These are phyloP conservation scores for Guaruba guarouba DNA, from an alignment of 2,113 vertebrate genomes.

Conservation along the genomic window DNA sequence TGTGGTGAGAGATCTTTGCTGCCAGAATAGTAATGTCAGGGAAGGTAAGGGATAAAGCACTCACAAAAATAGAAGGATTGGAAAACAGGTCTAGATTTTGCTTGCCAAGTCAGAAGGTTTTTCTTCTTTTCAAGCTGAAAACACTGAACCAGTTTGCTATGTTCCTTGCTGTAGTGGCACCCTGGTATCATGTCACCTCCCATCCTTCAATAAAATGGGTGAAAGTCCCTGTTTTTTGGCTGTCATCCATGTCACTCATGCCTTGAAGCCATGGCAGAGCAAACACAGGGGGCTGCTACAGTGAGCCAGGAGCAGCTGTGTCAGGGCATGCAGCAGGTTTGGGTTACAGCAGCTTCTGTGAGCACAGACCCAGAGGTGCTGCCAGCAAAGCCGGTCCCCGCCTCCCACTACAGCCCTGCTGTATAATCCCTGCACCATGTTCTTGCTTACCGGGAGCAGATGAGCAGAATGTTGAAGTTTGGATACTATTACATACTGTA, in stretches of 20 bases:
- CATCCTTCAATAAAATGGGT: background rate
- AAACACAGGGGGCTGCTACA: background rate
- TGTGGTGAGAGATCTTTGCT: background rate
- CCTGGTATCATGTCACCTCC: rapidly evolving
- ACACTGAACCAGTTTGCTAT: background rate
- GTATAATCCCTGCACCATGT: background rate
- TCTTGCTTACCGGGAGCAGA: background rate
- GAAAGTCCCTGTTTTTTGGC: background rate
- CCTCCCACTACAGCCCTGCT: background rate
- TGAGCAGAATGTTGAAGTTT: background rate
- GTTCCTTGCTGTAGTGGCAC: background rate
- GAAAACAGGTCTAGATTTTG: rapidly evolving
- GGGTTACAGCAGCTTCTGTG: background rate
- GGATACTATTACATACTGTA: background rate
- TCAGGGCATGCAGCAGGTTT: background rate
- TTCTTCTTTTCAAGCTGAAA: background rate
- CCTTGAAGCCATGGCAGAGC: background rate
- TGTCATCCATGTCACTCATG: rapidly evolving
- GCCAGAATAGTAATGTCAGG: background rate
- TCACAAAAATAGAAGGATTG: background rate
- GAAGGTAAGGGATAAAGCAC: background rate
- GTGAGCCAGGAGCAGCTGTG: background rate
- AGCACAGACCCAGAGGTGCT: background rate
- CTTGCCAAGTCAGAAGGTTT: background rate
- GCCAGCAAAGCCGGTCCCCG: background rate